Percentiles rank a stretch among this genome's conserved stretches.
Conservation (phyloP, 2,113 vertebrate species). For the Odocoileus hemionus region DNA sequence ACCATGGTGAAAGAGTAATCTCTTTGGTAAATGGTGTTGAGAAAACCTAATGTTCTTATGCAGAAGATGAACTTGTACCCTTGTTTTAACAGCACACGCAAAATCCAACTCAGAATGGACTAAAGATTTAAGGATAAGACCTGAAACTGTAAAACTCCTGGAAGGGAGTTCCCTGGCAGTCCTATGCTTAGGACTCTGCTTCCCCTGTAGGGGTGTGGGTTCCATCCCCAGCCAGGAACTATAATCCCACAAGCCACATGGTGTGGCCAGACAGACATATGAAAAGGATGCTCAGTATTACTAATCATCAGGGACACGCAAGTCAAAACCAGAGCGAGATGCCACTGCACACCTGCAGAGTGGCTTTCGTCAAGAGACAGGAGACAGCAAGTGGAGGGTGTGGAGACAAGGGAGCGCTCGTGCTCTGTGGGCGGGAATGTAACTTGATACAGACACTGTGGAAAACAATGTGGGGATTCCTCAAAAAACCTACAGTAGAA, state of each 20-base stretch:
- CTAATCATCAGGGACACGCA: not conserved
- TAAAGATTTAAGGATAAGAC: not conserved
- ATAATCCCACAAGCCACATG: not conserved
- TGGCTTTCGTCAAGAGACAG: accelerated
- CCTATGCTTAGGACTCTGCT: not conserved
- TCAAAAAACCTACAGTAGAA: accelerated
- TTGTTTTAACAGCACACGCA: not conserved
- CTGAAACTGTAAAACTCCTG: not conserved
- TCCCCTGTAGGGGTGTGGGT: not conserved
- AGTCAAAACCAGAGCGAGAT: not conserved
- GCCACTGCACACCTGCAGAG: not conserved
- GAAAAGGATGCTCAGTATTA: not conserved
- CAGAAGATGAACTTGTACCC: not conserved
- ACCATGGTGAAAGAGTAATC: accelerated
- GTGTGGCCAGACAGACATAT: not conserved
- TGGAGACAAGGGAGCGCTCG: not conserved
- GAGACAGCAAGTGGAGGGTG: too few relatives aligned
- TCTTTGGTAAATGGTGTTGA: not conserved
- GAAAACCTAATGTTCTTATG: not conserved
- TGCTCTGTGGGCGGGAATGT: not conserved
- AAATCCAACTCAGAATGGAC: not conserved
- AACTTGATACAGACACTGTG: not conserved
- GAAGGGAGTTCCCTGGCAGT: not conserved
- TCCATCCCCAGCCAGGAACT: not conserved
- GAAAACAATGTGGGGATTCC: not conserved